Base-by-base conservation (phyloP, 1,140 invertebrate species). In the Microplitis mediator region DNA sequence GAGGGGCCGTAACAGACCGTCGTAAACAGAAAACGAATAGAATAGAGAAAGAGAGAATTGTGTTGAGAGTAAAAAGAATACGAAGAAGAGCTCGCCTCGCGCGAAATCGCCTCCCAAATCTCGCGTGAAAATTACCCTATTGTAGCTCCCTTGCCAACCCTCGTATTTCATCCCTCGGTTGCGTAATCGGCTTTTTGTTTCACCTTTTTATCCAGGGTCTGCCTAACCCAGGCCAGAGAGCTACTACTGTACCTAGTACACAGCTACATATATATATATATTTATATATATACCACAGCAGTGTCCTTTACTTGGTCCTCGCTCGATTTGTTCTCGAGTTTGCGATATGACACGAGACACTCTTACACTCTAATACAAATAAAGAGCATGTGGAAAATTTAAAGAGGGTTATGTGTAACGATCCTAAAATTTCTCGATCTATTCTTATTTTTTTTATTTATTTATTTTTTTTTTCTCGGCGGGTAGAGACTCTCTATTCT, bases 91-190 rank as follows among this genome's bases (percentile, higher is more conserved):
- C 71, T 75, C 51, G 77, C 81, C 78, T 83, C 77, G 76, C 81
- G 80, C 80, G 77, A 84, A 81, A 85, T 85, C 85, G 83, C 84
- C 82, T 84, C 80, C 80, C 86, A 87, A 87, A 87, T 86, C 85
- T 86, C 85, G 85, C 86, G 86, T 86, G 86, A 87, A 86, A 86
- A 87, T 87, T 86, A 86, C 85, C 85, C 86, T 83, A 87, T 87
- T 87, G 84, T 85, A 68, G 62, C 61, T 52, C 67, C 50, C 39
- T 16, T 34, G 54, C 71, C 73, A 74, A 62, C 61, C 69, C 77
- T 78, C 79, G 79, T 82, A 82, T 79, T 85, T 84, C 80, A 84
- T 83, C 82, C 82, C 84, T 79, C 78, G 82, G 81, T 84, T 84
- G 81, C 80, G 83, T 85, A 87, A 86, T 87, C 85, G 85, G 84